phyloP scores from a whole-genome alignment of 2,797 vertebrate species.

The Lagocephalus sceleratus region DNA sequence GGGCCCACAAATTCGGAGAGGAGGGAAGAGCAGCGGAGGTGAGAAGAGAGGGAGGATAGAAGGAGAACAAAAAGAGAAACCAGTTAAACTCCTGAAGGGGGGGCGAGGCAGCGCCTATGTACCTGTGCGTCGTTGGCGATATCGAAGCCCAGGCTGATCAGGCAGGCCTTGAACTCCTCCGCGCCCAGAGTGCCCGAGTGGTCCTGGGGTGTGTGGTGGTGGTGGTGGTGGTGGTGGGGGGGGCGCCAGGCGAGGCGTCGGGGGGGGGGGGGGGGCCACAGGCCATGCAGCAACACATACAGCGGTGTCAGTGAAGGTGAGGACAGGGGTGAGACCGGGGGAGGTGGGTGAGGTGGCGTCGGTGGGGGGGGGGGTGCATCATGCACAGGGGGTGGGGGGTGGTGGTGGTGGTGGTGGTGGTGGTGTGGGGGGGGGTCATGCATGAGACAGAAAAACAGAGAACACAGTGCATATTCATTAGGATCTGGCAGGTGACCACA shows the following conservation, averaged over 20 bases:
- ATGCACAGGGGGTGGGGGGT: conserved; percentile 16
- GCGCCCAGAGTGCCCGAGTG: conserved; percentile 98
- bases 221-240: too few relatives aligned
- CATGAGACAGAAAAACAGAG: conserved; percentile 74
- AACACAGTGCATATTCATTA: conserved; percentile 91
- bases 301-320: conserved; percentile 56
- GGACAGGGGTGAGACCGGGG: conserved; percentile 11
- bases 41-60: conserved; percentile 10
- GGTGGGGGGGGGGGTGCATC: conserved; percentile 18
- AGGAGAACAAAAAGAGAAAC: conserved; percentile 49
- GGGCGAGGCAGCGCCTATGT: conserved; percentile 62
- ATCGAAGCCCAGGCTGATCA: conserved; percentile 99
- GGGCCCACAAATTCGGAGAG: background rate
- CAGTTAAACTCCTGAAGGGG: conserved; percentile 65
- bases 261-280: conserved; percentile 48
- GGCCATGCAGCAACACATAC: conserved; percentile 79
- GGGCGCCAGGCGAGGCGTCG: conserved; percentile 49
- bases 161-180: conserved; percentile 99
- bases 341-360: conserved; percentile 54
- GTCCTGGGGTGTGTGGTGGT: conserved; percentile 91
- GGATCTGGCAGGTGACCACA: conserved; percentile 74
- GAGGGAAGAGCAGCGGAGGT: conserved; percentile 6
- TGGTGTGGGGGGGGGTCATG: conserved; percentile 68
- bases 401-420: conserved; percentile 54
- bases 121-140: conserved; percentile 99